Base-by-base conservation (phyloP, 1,140 invertebrate genomes). In the Bombus turneri region DNA sequence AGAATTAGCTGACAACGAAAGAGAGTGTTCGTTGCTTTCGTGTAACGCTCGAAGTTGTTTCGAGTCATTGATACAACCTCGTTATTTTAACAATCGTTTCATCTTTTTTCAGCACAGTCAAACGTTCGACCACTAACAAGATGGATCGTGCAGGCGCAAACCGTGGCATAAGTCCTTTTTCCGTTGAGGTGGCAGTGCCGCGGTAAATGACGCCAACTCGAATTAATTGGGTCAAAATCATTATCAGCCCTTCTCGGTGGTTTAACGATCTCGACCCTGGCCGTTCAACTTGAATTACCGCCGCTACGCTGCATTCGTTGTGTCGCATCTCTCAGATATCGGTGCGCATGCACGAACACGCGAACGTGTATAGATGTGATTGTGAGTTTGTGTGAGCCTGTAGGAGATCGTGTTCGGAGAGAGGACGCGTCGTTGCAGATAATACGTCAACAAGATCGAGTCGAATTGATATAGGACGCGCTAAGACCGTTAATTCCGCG, bases 171-270 rank as follows among this genome's bases (percentile, higher is more conserved):
- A n/a, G n/a, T n/a, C 69, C 74, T 87, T 62, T 88, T 86, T 75
- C 69, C 59, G 83, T 66, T 83, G 34, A 87, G 57, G 59, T 57
- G 57, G 66, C 47, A 53, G 22, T 28, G 39, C 39, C 71, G 62
- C 39, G 8, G n/a, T 88, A 78, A 87, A 90, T 87, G 87, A 87
- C 47, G 74, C 41, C 64, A 53, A 37, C 22, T 78, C 59, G 78
- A 66, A 89, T 87, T 89, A 90, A 90, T 90, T 90, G 66, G 88
- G 88, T 90, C 88, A 87, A 89, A 90, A 89, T 87, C 85, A 90
- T 90, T 90, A 90, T 89, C 88, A 85, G 85, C 80, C 73, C 77
- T 77, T 72, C 85, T 71, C 85, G 62, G 31, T 31, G 71, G 82
- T 87, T 89, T 90, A 90, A 89, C 87, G 88, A 90, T 89, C 88